Percentiles rank a stretch among this genome's conserved stretches.
Conservation (phyloP, 2,797 vertebrate genomes). For the Lagodon rhomboides region DNA sequence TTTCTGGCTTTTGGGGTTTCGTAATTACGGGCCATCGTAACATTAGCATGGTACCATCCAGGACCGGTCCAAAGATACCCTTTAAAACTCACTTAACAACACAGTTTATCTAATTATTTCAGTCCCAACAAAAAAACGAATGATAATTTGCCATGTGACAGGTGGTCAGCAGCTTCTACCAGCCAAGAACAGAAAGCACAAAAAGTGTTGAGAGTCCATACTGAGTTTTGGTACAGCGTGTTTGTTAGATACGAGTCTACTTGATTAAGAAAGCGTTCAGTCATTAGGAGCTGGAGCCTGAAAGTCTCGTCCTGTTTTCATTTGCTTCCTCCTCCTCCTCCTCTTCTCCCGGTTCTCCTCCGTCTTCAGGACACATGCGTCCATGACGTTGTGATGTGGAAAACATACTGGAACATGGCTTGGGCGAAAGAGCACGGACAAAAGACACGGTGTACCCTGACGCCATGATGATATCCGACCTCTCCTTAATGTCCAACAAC, state of each 20-base stretch:
- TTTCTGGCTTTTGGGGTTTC: too few species aligned
- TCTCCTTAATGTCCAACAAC: conserved; percentile 34
- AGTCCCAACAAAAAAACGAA: not conserved
- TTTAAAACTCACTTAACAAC: not conserved
- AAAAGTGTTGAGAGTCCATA: not conserved
- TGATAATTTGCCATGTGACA: too few species aligned
- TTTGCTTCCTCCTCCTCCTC: conserved; percentile 22
- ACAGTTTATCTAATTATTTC: not conserved
- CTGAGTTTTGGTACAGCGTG: not conserved
- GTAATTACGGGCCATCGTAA: too few species aligned
- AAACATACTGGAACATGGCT: conserved; percentile 33
- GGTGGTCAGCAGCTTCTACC: too few species aligned
- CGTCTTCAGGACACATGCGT: conserved; percentile 23
- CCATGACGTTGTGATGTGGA: conserved; percentile 40
- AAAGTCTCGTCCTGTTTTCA: conserved; percentile 21
- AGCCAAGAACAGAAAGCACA: not conserved
- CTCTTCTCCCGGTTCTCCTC: conserved; percentile 19
- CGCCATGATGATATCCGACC: conserved; percentile 23
- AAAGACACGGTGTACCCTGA: not conserved
- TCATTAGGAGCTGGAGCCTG: conserved; percentile 29
- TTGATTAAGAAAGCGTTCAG: not conserved
- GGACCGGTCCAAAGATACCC: not conserved
- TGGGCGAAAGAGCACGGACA: not conserved
- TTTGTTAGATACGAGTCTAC: not conserved
- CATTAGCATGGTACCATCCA: not conserved